Conservation (phyloP, 2,888 invertebrate genomes). For the Dryocosmus kuriphilus region DNA sequence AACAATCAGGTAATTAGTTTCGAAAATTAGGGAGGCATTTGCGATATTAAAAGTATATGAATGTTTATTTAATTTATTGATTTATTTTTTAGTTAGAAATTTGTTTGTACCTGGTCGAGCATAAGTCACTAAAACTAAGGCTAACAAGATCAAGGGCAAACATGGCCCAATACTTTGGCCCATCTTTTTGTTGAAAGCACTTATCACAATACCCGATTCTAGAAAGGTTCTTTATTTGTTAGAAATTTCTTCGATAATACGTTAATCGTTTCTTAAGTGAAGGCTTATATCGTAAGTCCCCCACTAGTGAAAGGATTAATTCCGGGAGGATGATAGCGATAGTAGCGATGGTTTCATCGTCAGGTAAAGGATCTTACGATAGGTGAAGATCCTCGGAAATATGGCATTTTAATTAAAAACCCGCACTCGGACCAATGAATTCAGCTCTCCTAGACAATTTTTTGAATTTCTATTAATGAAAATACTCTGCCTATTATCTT, state of each 20-base stretch:
- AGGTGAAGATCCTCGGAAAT: slow-evolving; percentile 19
- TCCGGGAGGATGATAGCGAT: slow-evolving; percentile 10
- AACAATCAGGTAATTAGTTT: not conserved
- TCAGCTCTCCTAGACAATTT: not conserved
- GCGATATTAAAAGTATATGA: not conserved
- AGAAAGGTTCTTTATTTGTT: slow-evolving; percentile 16
- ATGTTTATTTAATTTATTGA: not conserved
- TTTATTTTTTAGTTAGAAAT: not conserved
- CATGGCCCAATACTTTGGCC: slow-evolving; percentile 16
- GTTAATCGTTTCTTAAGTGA: slow-evolving; percentile 43
- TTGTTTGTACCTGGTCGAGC: slow-evolving; percentile 19
- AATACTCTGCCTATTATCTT: not conserved
- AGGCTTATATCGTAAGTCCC: slow-evolving; percentile 50
- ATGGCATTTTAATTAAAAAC: slow-evolving; percentile 1
- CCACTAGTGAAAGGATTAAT: slow-evolving; percentile 33
- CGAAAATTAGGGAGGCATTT: not conserved
- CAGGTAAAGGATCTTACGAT: slow-evolving; percentile 17
- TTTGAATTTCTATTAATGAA: slow-evolving; percentile 4
- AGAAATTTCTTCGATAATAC: slow-evolving; percentile 16
- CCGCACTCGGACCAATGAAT: slow-evolving; percentile 25
- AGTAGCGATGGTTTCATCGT: slow-evolving; percentile 29
- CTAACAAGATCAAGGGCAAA: slow-evolving; percentile 17
- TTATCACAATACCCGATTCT: not conserved
- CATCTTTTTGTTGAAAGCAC: slow-evolving; percentile 1
- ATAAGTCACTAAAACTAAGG: slow-evolving; percentile 11